Evolutionary conservation across 2,113 vertebrate species (phyloP), one percentile per base, ranked within the genome.

Genomic region (Dipodomys ordii): DNA sequence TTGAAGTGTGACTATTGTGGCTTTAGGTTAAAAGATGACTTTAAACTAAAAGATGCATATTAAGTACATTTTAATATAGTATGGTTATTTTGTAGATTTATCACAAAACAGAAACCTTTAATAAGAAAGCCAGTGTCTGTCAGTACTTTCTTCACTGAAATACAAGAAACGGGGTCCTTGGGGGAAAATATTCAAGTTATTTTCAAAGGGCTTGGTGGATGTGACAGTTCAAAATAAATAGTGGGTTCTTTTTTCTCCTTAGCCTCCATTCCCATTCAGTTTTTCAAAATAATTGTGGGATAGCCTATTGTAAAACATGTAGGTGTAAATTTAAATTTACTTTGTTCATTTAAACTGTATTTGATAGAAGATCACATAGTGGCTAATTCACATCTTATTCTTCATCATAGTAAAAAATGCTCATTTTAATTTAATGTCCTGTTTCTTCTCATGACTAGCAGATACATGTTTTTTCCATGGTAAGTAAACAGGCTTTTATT

Each of bases 151-250:
- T 95, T 97, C 88, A 88, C 76, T 88, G 93, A 95, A 96, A 86
- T 86, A 95, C 28, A 90, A 95, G 82, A 98, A 98, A 98, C 98
- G 96, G 98, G 97, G 85, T 98, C 97, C 96, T 96, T 67, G n/a
- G 97, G 96, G 97, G 91, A 39, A 62, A 71, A 91, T 96, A 97
- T 76, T 94, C 95, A 94, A 98, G 94, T 89, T 64, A 96, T 96
- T 95, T 97, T 97, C 95, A 96, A 97, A 98, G 15, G 96, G 35
- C 81, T 92, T 96, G 92, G 32, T 94, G 83, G 69, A 71, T 94
- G 23, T 96, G 94, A 71, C 96, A 79, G 53, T 97, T 97, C 96
- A 88, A 96, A 92, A 60, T 92, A 73, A 91, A 73, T 35, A 68
- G 10, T 35, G 23, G 49, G 2, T 67, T 35, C 20, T 39, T 12